A percentile compares a stretch with the other conserved stretches of the same genome.
Evolutionary conservation across 2,888 invertebrate genomes (phyloP).

Genomic region (Sycophila texana): DNA sequence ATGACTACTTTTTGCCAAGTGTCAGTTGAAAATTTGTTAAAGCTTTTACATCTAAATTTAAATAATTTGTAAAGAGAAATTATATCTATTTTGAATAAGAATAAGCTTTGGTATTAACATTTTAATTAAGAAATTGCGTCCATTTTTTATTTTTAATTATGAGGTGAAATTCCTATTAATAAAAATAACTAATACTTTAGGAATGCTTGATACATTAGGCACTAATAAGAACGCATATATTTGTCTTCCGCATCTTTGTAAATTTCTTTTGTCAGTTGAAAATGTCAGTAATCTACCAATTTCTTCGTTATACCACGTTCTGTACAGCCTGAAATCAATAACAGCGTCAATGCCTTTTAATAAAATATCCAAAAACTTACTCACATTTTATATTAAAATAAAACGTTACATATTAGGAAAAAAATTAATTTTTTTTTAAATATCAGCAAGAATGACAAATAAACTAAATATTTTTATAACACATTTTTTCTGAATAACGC

Average conservation of each 20-base stretch:
- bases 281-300: slow-evolving; percentile 48
- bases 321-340: slow-evolving; percentile 57
- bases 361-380: slow-evolving; percentile 23
- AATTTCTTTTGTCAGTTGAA: slow-evolving; percentile 48
- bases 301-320: slow-evolving; percentile 57
- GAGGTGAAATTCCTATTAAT: slow-evolving; percentile 41
- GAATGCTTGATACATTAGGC: slow-evolving; percentile 46
- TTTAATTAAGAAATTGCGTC: slow-evolving; percentile 19
- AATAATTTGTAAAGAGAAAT: slow-evolving; percentile 31
- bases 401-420: slow-evolving; percentile 31
- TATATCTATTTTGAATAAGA: slow-evolving; percentile 29
- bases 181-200: slow-evolving; percentile 43
- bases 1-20: slow-evolving; percentile 12
- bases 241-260: slow-evolving; percentile 53
- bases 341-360: slow-evolving; percentile 44
- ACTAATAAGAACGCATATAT: slow-evolving; percentile 50
- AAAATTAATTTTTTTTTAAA: slow-evolving; percentile 40
- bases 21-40: slow-evolving; percentile 10
- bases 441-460: slow-evolving; percentile 34
- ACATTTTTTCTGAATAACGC: slow-evolving; percentile 48
- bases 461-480: slow-evolving; percentile 47
- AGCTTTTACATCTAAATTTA: slow-evolving; percentile 24
- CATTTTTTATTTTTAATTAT: slow-evolving; percentile 34
- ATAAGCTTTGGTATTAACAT: slow-evolving; percentile 31
- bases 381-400: slow-evolving; percentile 44